Evolutionary conservation across 2,797 vertebrate species (phyloP).

Genomic region (Nyctibius grandis): DNA sequence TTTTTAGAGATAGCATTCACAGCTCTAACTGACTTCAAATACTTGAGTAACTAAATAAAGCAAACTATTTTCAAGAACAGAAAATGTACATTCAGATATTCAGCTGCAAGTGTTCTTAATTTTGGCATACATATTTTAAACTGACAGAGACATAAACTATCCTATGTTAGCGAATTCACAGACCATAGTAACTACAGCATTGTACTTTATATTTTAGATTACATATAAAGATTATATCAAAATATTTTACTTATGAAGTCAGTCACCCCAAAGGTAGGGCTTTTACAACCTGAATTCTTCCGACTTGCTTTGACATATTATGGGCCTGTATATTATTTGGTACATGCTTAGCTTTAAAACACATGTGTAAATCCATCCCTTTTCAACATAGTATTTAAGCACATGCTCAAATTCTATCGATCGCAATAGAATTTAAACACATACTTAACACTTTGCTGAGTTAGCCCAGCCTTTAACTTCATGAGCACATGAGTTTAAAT

Average conservation of each 20-base stretch:
- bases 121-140: not conserved
- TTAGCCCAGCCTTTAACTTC: slow-evolving; percentile 25
- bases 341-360: slow-evolving; percentile 11
- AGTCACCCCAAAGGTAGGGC: not conserved
- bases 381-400: slow-evolving; percentile 23
- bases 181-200: not conserved
- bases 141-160: not conserved
- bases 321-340: not conserved
- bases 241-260: slow-evolving; percentile 32
- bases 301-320: not conserved
- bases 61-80: not conserved
- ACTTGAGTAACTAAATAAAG: not conserved
- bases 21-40: not conserved
- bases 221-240: not conserved
- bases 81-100: not conserved
- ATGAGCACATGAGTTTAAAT: not conserved
- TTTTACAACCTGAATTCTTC: slow-evolving; percentile 23
- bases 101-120: not conserved
- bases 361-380: not conserved
- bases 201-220: not conserved
- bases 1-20: slow-evolving; percentile 11
- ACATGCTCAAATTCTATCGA: slow-evolving; percentile 39
- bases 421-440: slow-evolving; percentile 30
- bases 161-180: not conserved
- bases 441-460: slow-evolving; percentile 52